Evolutionary conservation across 2,113 vertebrate species (phyloP), one percentile per base, ranked within the genome.

Genomic region (Xenopus borealis): DNA sequence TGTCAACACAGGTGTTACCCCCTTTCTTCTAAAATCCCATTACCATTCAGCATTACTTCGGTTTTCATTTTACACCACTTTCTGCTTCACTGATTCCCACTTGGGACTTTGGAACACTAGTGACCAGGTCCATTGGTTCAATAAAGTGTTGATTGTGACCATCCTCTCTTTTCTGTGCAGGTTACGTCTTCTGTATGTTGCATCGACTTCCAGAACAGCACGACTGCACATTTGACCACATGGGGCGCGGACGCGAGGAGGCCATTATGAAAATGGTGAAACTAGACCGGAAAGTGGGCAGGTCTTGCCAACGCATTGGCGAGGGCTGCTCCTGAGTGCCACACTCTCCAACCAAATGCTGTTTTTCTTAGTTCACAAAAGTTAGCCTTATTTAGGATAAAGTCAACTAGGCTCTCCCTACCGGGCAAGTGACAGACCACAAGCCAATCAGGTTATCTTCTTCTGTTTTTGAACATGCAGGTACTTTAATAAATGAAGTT

Each of bases 181-280:
- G 96, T 83, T 95, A 96, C 9, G 93, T 99, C 83, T 99, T 98
- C 93, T 98, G 97, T 81, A 97, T 98, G 95, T 90, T 98, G 78
- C 97, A 99, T 75, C 95, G 97, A 82, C 95, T 99, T 81, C 97
- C 97, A 0, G 97, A 99, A 88, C 96, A 98, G 79, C 97, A 99
- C 0, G 93, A 95, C 85, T 99, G 97, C 86, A 94, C 95, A 0
- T 98, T 97, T 14, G 97, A 99, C 92, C 97, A 98, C 91, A 92
- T 98, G 91, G 97, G 97, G 79, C 95, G 94, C 0, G 96, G 97
- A 16, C 95, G 96, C 1, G 94, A 98, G 91, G 97, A 99, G 86
- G 97, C 97, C 73, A 95, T 98, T 86, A 92, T 97, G 84, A 98
- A 98, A 91, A 98, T 98, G 97, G 97, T 98, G 85, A 99, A 99